phyloP scores from a whole-genome alignment of 2,888 invertebrate species.

The Conus canariensis region DNA sequence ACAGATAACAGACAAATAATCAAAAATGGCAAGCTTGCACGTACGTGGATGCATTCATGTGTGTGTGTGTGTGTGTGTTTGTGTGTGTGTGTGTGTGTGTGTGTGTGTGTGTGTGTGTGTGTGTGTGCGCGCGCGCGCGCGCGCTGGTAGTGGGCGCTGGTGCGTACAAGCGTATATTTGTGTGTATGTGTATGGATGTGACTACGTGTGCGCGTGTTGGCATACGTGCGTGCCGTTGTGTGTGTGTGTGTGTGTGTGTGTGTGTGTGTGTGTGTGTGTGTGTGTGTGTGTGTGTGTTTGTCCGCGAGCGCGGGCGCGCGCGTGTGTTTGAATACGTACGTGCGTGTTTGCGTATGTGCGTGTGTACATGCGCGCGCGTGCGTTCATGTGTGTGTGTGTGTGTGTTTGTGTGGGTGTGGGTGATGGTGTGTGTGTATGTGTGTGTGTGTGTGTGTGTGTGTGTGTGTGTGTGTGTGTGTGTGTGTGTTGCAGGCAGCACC shows the following conservation, averaged over 20 bases:
- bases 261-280: no score
- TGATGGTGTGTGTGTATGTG: slow-evolving; percentile 11
- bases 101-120: slow-evolving; percentile 21
- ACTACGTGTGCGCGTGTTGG: not conserved
- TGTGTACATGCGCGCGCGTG: no score
- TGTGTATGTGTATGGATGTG: not conserved
- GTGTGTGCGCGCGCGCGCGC: not conserved
- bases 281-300: no score
- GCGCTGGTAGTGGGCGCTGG: not conserved
- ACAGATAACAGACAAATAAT: no score
- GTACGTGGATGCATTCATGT: not conserved
- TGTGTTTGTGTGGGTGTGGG: not conserved
- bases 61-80: not conserved
- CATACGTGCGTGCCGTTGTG: no score
- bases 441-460: slow-evolving; percentile 29
- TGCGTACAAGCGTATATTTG: not conserved
- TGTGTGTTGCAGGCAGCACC: slow-evolving; percentile 29
- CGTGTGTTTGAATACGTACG: no score
- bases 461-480: slow-evolving; percentile 18
- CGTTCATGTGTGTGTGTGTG: not conserved
- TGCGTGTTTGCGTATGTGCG: no score
- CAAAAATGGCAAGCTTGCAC: not conserved
- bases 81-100: slow-evolving; percentile 22
- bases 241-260: not conserved
- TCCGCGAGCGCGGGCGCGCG: no score